These are phyloP conservation scores for Eulemur macaco DNA, from an alignment of 2,113 vertebrate species.

Conservation along the genomic window DNA sequence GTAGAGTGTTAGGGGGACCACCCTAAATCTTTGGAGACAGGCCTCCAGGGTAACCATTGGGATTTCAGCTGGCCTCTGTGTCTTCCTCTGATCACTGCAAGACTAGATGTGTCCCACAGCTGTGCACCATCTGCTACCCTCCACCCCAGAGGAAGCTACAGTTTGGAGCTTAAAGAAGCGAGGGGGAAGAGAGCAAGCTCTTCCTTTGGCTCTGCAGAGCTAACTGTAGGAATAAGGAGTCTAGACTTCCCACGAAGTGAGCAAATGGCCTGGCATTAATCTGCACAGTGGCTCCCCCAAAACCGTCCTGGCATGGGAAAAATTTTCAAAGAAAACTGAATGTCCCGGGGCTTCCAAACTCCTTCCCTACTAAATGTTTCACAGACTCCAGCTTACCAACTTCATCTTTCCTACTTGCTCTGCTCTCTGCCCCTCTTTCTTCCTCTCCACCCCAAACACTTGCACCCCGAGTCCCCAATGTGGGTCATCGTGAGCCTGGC, in stretches of 20 bases:
- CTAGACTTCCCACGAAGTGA: conserved; percentile 49
- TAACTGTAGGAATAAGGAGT: not conserved
- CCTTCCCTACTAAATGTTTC: not conserved
- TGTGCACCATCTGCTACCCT: conserved; percentile 66
- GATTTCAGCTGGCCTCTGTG: conserved; percentile 28
- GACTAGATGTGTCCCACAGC: conserved; percentile 56
- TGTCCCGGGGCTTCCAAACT: not conserved
- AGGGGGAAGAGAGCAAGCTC: not conserved
- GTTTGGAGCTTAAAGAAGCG: conserved; percentile 38
- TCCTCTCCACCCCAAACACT: not conserved
- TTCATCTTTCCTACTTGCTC: not conserved
- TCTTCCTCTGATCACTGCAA: conserved; percentile 4
- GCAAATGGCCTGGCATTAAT: not conserved
- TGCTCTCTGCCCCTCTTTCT: not conserved
- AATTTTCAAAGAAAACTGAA: conserved; percentile 31
- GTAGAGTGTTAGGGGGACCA: conserved; percentile 21
- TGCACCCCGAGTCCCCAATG: not conserved
- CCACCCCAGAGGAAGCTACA: conserved; percentile 13
- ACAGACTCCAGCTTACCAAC: not conserved
- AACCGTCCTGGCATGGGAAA: not conserved
- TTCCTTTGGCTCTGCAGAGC: not conserved
- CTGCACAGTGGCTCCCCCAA: not conserved
- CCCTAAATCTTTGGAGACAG: conserved; percentile 42
- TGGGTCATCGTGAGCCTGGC: not conserved
- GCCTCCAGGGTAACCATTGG: conserved; percentile 6